Evolutionary conservation across 2,888 invertebrate genomes (phyloP).

Genomic region (Callimorpha dominula): DNA sequence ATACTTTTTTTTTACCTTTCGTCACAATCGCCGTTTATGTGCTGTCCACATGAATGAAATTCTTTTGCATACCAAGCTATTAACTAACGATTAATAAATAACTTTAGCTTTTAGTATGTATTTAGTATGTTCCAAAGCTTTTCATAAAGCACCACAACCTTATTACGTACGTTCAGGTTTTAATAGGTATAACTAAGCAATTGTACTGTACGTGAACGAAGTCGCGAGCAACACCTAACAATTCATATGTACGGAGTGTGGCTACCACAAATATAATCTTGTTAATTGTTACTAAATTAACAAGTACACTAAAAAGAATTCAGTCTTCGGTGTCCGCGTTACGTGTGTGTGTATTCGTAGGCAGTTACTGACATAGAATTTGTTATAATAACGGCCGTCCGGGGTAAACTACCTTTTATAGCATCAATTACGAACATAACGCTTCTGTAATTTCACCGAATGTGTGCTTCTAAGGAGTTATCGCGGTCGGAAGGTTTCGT

Average conservation of each 20-base stretch:
- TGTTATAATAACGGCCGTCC: slow-evolving; percentile 68
- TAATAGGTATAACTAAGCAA: background rate
- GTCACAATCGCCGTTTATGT: background rate
- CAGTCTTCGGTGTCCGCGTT: slow-evolving; percentile 42
- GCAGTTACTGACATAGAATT: slow-evolving; percentile 60
- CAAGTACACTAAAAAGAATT: slow-evolving; percentile 60
- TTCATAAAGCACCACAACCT: background rate
- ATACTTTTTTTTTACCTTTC: background rate
- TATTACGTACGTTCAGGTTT: background rate
- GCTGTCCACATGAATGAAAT: background rate
- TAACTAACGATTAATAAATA: background rate
- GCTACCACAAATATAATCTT: slow-evolving; percentile 35
- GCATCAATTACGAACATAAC: slow-evolving; percentile 73
- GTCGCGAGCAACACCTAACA: background rate
- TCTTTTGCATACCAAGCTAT: background rate
- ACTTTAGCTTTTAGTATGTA: background rate
- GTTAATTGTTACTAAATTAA: slow-evolving; percentile 62
- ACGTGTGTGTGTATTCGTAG: slow-evolving; percentile 57
- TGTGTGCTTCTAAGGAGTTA: slow-evolving; percentile 54
- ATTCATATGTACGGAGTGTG: slow-evolving; percentile 23
- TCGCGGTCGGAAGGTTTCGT: slow-evolving; percentile 53
- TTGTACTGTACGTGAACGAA: too few relatives aligned
- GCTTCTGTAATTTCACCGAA: slow-evolving; percentile 67
- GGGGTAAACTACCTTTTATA: slow-evolving; percentile 71
- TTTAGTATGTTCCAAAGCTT: background rate